Evolutionary conservation across 2,888 invertebrate genomes (phyloP), one percentile per base, ranked within the genome.

Genomic region (Tachina grossa): DNA sequence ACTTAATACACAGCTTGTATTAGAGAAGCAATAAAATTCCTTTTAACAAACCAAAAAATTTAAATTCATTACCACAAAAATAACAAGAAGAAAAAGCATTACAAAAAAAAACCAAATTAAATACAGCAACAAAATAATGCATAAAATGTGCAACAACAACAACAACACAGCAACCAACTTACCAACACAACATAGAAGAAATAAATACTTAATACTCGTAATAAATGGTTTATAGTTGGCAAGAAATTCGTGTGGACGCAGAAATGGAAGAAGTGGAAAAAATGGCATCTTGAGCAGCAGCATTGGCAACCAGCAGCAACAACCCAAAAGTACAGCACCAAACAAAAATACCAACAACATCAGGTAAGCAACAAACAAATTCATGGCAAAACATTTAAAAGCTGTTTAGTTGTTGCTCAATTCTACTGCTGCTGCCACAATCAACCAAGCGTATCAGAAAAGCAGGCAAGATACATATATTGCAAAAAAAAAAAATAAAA

Each of bases 281-380:
- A 51, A 59, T 13, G 57, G 65, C 65, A 57, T 65, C 65, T 31
- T 74, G 16, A 57, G 39, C 45, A 68, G 22, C 43, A 51, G 63
- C 55, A 55, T 0, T 6, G 6, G 31, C n/a, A 8, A 16, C n/a
- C n/a, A 65, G 22, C 53, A 61, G 16, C 61, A 81, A 22, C 66
- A 75, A 43, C 59, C 53, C 72, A 82, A 85, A 83, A 85, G 85
- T 85, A 85, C 85, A 85, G 85, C 85, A 85, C 85, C 83, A 85
- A 85, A 85, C 85, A 85, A 85, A 85, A 85, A 79, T 83, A 76
- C 78, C 81, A 81, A 65, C 80, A 84, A 76, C 75, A 80, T 31
- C 45, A 66, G 76, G 66, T 31, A 57, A 74, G 22, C 47, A 84
- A 69, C 77, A 77, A 84, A 69, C 77, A 77, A 72, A 72, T 81